Conservation (phyloP, 2,797 vertebrate genomes). For the Lemur catta region DNA sequence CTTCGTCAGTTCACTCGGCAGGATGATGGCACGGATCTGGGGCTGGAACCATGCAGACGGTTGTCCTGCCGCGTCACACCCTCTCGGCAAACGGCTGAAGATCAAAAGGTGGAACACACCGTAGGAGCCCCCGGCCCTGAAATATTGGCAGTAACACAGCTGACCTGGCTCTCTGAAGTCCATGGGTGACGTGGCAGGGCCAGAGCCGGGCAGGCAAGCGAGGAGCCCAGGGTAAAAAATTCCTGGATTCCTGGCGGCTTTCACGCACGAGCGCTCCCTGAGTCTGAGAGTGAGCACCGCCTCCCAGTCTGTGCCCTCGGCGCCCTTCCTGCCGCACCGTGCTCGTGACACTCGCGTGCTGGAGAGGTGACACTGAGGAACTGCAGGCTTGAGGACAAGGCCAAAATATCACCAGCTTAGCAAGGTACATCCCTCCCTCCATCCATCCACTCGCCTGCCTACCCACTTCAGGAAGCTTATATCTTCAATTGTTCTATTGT, state of each 20-base stretch:
- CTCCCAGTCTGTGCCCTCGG: accelerated
- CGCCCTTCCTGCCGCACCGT: too few relatives aligned
- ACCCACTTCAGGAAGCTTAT: neutral
- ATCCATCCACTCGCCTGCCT: too few relatives aligned
- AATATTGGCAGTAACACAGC: neutral
- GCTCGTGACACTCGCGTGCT: neutral
- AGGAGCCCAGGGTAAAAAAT: neutral
- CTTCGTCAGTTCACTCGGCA: neutral
- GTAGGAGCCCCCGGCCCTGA: neutral
- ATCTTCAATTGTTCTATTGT: neutral
- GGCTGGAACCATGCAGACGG: neutral
- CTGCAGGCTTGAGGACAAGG: neutral
- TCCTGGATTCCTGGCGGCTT: neutral
- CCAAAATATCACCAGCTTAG: neutral
- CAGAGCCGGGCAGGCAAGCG: neutral
- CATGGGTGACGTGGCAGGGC: neutral
- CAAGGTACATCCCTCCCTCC: neutral
- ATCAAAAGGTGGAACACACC: neutral
- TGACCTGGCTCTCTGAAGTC: neutral
- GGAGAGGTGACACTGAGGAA: neutral
- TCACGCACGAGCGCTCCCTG: too few relatives aligned
- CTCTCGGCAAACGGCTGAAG: neutral
- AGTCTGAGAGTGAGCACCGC: neutral
- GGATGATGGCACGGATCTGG: neutral
- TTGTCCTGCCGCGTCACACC: neutral